A percentile compares a stretch with the other conserved stretches of the same genome.
Conservation (phyloP, 2,888 invertebrate species). For the Drosophila testacea region DNA sequence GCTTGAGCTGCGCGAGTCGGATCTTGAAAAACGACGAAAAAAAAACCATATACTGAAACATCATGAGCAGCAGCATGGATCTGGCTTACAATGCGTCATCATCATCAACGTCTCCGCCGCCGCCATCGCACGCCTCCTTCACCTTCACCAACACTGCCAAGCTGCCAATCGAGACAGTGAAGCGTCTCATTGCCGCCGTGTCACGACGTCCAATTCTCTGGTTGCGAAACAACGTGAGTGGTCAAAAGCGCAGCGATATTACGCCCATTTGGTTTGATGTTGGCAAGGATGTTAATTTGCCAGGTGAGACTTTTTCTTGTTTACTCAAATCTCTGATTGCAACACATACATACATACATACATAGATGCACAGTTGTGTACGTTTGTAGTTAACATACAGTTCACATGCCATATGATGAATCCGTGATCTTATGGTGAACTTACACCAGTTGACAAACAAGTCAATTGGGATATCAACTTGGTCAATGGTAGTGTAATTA, state of each 20-base stretch:
- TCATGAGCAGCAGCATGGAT: conserved; percentile 56
- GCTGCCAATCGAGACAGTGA: conserved; percentile 77
- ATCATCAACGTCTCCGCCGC: conserved; percentile 46
- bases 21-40: conserved; percentile 5
- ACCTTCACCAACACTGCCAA: conserved; percentile 79
- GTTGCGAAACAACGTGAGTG: conserved; percentile 73
- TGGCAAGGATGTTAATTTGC: conserved; percentile 78
- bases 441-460: no score
- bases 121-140: conserved; percentile 52
- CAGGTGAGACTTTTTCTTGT: conserved; percentile 60
- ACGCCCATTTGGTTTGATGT: conserved; percentile 79
- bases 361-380: not conserved
- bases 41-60: conserved; percentile 9
- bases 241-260: conserved; percentile 77
- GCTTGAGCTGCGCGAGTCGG: conserved; percentile 78
- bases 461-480: no score
- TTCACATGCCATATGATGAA: not conserved
- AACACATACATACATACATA: conserved; percentile 11
- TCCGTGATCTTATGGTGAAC: not conserved
- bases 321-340: conserved; percentile 16
- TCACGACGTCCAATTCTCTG: conserved; percentile 76
- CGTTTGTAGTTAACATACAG: not conserved
- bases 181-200: conserved; percentile 77
- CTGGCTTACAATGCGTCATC: conserved; percentile 74
- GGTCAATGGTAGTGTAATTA: no score